Conservation (phyloP, 2,113 vertebrate species). For the Arenaria interpres region DNA sequence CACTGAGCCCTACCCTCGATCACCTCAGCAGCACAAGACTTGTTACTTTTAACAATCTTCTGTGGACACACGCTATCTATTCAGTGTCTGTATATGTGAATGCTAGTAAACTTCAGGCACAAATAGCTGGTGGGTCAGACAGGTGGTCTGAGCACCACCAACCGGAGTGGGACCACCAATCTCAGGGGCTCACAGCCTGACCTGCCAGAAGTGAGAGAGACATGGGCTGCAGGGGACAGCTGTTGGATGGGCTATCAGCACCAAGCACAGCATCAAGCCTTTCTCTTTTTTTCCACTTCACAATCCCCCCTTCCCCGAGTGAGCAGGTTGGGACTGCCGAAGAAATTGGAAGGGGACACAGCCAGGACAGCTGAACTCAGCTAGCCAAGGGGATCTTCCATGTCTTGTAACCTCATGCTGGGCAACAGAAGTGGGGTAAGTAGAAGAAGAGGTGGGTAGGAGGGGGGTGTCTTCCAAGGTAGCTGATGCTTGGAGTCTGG, state of each 20-base stretch:
- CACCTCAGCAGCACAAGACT: background rate
- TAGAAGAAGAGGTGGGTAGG: background rate
- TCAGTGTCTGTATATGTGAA: background rate
- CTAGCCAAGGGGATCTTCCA: background rate
- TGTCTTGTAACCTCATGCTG: background rate
- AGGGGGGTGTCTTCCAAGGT: background rate
- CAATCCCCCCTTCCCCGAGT: background rate
- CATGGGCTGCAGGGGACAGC: background rate
- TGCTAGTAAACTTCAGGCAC: background rate
- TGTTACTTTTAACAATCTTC: background rate
- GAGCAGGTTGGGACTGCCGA: background rate
- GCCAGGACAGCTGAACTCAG: background rate
- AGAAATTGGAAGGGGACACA: background rate
- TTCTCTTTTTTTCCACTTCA: background rate
- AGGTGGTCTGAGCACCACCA: background rate
- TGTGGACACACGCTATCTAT: too few species aligned
- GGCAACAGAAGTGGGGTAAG: background rate
- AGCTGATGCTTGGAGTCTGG: background rate
- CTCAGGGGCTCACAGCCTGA: background rate
- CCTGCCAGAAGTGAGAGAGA: background rate
- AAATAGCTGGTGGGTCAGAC: background rate
- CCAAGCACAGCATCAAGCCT: background rate
- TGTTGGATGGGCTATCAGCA: background rate
- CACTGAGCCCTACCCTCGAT: background rate
- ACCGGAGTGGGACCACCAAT: background rate